Base-by-base conservation (phyloP, 2,113 vertebrate species). In the Pipra filicauda region DNA sequence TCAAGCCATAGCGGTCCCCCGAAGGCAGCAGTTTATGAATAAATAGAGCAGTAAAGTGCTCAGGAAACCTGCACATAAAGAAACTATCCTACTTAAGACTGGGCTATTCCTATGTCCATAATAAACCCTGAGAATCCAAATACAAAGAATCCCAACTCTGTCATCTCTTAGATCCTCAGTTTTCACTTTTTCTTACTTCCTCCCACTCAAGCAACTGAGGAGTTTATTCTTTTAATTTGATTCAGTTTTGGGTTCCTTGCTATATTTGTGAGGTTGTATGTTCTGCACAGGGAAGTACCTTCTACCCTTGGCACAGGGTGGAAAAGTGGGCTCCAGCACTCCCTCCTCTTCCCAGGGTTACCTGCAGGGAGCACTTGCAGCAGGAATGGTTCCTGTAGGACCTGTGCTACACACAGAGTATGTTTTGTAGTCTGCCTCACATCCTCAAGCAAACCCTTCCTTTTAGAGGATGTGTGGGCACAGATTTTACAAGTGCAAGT, bases 231-330 rank as follows among this genome's bases (percentile, higher is more conserved):
- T 76, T 55, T 37, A 2, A 30, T 67, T n/a, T 24, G 20, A 46
- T 64, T 52, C 23, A 21, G 6, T n/a, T 84, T 57, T 18, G 28
- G 7, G 8, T 10, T 62, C 48, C 66, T 85, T 1, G 0, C 31
- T 35, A 0, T 4, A 4, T 41, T 37, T 0, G 0, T 21, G 12
- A 67, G 21, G 39, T 55, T 48, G 16, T 4, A 2, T 7, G 3
- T 26, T 27, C 39, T 80, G 30, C 26, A 23, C 13, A 6, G 26
- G 12, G 9, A 46, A 35, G 8, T 41, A 7, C 11, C 19, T 35
- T 66, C 35, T 7, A 30, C 3, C 20, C 27, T 12, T 12, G 27
- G 7, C 24, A 19, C 20, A 35, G 22, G 9, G 19, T 16, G 9
- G 13, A 10, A 37, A 49, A 74, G 31, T 1, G 6, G 7, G 26